Percentiles rank a stretch among this genome's conserved stretches.
Conservation (phyloP, 2,113 vertebrate genomes). For the Xenus cinereus region DNA sequence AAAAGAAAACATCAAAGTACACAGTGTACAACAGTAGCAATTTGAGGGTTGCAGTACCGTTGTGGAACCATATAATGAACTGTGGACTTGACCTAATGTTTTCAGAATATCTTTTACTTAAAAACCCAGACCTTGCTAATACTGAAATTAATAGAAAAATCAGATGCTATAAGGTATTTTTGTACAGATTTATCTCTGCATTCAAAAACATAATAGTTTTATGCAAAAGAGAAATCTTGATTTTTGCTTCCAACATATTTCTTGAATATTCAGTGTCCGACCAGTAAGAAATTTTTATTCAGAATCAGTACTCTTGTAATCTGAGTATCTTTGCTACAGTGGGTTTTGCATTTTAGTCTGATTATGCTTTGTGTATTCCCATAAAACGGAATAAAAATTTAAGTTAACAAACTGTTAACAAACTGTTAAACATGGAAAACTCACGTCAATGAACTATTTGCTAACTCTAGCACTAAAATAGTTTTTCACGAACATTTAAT, state of each 20-base stretch:
- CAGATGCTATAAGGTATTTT: neutral
- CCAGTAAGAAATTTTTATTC: neutral
- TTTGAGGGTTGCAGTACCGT: neutral
- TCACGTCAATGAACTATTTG: neutral
- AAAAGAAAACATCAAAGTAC: neutral
- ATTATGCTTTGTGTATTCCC: neutral
- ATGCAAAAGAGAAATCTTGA: neutral
- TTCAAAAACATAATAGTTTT: neutral
- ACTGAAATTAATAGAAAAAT: neutral
- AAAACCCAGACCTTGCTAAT: neutral
- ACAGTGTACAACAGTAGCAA: neutral
- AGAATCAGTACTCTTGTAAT: neutral
- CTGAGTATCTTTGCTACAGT: neutral
- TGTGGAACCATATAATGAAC: neutral
- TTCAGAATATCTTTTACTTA: neutral
- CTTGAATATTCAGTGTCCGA: neutral
- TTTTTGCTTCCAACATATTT: neutral
- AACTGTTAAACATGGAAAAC: fast-evolving
- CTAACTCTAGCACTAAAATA: neutral
- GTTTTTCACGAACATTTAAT: neutral
- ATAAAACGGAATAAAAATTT: neutral
- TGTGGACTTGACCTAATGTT: neutral
- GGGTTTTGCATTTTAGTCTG: neutral
- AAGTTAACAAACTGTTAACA: neutral
- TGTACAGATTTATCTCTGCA: neutral